Evolutionary conservation across 1,140 invertebrate species (phyloP).

Genomic region (Danaus melanippus): DNA sequence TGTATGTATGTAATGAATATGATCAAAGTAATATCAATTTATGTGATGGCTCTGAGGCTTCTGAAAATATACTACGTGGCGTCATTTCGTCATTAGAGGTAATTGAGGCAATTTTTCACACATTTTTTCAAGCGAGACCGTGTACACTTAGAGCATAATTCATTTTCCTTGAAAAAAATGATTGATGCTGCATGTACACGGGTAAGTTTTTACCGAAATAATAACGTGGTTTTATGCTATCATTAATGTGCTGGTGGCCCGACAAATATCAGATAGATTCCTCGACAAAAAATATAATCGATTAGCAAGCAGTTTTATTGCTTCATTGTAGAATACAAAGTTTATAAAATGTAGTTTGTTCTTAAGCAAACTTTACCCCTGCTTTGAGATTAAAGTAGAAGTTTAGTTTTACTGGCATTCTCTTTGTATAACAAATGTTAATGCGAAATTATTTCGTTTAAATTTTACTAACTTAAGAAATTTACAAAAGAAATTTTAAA

Average conservation of each 20-base stretch:
- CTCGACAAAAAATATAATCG: conserved; percentile 27
- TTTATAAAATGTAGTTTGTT: conserved; percentile 19
- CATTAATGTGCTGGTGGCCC: conserved; percentile 35
- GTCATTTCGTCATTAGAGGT: conserved; percentile 51
- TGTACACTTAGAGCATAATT: conserved; percentile 51
- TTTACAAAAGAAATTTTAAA: too few relatives aligned
- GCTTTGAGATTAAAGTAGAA: conserved; percentile 14
- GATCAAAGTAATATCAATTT: conserved; percentile 34
- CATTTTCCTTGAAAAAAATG: conserved; percentile 61
- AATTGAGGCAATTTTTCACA: conserved; percentile 59
- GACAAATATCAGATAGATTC: conserved; percentile 33
- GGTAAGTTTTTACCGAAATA: conserved; percentile 42
- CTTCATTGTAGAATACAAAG: conserved; percentile 4
- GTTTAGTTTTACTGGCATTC: conserved; percentile 16
- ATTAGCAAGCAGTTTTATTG: conserved; percentile 13
- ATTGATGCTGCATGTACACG: conserved; percentile 48
- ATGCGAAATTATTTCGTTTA: conserved; percentile 2
- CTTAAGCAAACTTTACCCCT: conserved; percentile 13
- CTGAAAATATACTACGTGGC: conserved; percentile 35
- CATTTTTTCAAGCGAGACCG: conserved; percentile 51
- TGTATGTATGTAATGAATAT: conserved; percentile 15
- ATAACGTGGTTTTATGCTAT: conserved; percentile 37
- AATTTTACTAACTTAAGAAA: too few relatives aligned
- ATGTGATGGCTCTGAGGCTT: conserved; percentile 28
- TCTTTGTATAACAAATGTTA: conserved; percentile 6